These are phyloP conservation scores for Dermatemys mawii DNA, from an alignment of 2,113 vertebrate species.

Conservation along the genomic window DNA sequence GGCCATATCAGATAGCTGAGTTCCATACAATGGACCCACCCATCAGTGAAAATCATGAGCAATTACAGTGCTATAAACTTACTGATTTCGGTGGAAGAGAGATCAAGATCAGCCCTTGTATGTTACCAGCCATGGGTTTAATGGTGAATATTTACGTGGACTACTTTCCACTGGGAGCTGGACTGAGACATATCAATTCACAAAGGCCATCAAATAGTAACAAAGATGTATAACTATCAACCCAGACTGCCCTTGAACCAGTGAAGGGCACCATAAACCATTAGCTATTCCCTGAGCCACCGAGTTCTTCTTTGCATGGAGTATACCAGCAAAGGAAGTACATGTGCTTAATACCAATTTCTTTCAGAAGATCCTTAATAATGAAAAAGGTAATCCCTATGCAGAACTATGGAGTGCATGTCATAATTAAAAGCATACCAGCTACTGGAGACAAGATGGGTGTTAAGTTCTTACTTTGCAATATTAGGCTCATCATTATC, in stretches of 20 bases:
- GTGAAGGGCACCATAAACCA: background rate
- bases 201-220: background rate
- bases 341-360: background rate
- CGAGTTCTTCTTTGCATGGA: background rate
- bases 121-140: background rate
- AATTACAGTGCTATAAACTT: no score
- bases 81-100: background rate
- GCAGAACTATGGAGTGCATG: background rate
- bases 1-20: accelerated
- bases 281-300: background rate
- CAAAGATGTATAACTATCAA: background rate
- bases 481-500: constrained; percentile 4
- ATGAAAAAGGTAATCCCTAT: background rate
- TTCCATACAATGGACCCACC: accelerated
- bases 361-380: background rate
- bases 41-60: background rate
- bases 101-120: background rate
- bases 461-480: constrained; percentile 6
- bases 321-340: background rate
- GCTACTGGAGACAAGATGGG: background rate
- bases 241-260: background rate
- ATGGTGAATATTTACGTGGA: background rate
- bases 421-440: background rate
- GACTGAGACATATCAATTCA: background rate
- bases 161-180: background rate